A percentile compares a stretch with the other conserved stretches of the same genome.
Conservation (phyloP, 2,113 vertebrate species). For the Pseudopodoces humilis region DNA sequence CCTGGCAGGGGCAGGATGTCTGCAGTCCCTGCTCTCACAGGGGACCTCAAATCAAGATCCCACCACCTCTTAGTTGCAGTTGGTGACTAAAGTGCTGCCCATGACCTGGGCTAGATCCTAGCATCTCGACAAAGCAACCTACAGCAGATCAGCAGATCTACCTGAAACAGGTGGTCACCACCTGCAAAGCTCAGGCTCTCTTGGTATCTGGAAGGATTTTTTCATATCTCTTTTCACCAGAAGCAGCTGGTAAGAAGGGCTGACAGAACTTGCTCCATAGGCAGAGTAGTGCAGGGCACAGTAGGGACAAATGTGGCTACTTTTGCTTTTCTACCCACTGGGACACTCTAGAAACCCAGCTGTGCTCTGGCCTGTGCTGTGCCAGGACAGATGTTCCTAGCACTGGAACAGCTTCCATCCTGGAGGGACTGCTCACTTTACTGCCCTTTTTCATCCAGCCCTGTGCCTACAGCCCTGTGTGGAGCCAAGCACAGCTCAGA, state of each 20-base stretch:
- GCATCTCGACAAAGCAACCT: background rate
- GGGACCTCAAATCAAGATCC: background rate
- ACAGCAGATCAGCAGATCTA: background rate
- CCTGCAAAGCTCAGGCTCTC: background rate
- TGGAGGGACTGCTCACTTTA: background rate
- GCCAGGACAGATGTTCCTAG: background rate
- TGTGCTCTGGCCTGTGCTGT: background rate
- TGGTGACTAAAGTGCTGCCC: background rate
- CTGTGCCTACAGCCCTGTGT: fast-evolving
- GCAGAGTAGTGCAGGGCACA: background rate
- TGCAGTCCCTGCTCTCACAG: background rate
- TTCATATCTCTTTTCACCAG: background rate
- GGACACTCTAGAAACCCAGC: background rate
- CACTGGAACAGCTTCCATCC: background rate
- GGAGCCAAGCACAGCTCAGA: background rate
- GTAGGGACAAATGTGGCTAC: background rate
- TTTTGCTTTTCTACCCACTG: background rate
- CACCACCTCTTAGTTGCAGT: background rate
- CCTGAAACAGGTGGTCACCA: background rate
- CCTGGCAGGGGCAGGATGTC: background rate
- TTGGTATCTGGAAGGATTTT: background rate
- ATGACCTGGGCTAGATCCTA: background rate
- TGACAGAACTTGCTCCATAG: background rate
- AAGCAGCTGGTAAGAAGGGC: background rate
- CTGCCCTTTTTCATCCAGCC: background rate